Evolutionary conservation across 2,888 invertebrate genomes (phyloP).

Genomic region (Ditula angustiorana): DNA sequence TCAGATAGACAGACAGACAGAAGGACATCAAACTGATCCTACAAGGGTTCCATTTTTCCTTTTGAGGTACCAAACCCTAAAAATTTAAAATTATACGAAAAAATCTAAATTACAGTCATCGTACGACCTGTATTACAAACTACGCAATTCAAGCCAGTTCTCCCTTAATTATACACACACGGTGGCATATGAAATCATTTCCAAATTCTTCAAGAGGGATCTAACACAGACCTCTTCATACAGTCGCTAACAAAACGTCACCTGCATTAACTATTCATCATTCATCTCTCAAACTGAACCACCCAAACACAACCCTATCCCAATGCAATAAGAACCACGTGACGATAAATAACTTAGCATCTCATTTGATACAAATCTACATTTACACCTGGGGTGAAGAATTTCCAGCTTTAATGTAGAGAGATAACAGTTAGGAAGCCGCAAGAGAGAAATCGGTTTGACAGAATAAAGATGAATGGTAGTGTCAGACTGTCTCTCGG

Average conservation of each 20-base stretch:
- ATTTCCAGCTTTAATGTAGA: constrained; percentile 42
- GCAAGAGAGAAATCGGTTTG: constrained; percentile 43
- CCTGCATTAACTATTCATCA: constrained; percentile 61
- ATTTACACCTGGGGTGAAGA: neutral
- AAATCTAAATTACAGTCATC: too few relatives aligned
- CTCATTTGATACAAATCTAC: constrained; percentile 48
- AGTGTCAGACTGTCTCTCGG: constrained; percentile 65
- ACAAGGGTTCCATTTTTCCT: too few relatives aligned
- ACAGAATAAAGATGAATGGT: constrained; percentile 80
- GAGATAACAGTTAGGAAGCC: constrained; percentile 25
- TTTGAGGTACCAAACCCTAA: too few relatives aligned
- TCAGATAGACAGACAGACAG: too few relatives aligned
- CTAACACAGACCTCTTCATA: constrained; percentile 30
- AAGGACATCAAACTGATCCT: too few relatives aligned
- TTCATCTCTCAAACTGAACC: constrained; percentile 61
- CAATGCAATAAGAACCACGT: constrained; percentile 58
- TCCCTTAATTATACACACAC: constrained; percentile 6
- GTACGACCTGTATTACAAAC: too few relatives aligned
- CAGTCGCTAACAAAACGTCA: constrained; percentile 57
- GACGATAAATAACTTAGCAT: constrained; percentile 68
- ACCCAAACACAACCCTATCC: constrained; percentile 61
- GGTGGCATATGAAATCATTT: constrained; percentile 1
- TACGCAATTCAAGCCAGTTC: too few relatives aligned
- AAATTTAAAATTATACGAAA: too few relatives aligned
- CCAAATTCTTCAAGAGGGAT: constrained; percentile 20